Evolutionary conservation across 2,113 vertebrate species (phyloP).

Genomic region (Ailuropoda melanoleuca): DNA sequence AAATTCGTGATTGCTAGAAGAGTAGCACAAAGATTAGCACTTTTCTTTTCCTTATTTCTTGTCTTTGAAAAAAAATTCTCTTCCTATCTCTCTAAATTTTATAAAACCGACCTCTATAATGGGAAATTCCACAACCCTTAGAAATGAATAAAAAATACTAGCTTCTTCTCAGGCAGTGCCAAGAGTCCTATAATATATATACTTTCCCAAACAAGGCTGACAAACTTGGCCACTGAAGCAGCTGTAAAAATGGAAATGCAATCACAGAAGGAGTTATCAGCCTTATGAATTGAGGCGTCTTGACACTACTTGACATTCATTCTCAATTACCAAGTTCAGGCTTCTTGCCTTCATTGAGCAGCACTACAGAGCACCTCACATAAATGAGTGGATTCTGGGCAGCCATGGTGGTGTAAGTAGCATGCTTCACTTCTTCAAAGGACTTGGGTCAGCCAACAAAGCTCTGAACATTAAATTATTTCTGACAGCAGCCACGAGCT

Average conservation of each 20-base stretch:
- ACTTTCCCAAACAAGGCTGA: constrained; percentile 60
- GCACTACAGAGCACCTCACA: constrained; percentile 76
- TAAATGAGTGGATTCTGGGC: constrained; percentile 76
- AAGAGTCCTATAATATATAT: constrained; percentile 58
- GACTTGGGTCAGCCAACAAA: constrained; percentile 66
- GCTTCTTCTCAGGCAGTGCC: constrained; percentile 25
- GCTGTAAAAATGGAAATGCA: constrained; percentile 82
- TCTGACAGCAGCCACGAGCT: constrained; percentile 84
- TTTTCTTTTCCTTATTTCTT: not conserved
- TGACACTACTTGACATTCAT: constrained; percentile 85
- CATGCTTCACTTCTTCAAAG: constrained; percentile 67
- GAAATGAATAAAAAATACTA: constrained; percentile 46
- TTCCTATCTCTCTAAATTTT: constrained; percentile 39
- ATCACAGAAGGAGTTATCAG: constrained; percentile 77
- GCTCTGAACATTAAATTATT: constrained; percentile 83
- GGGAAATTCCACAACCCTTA: constrained; percentile 64
- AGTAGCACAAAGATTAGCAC: not conserved
- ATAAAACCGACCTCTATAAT: not conserved
- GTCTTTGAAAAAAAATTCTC: constrained; percentile 21
- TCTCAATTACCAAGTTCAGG: constrained; percentile 81
- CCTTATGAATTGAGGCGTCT: constrained; percentile 79
- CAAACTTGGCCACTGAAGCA: constrained; percentile 70
- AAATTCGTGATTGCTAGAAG: not conserved
- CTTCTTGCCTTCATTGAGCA: constrained; percentile 76
- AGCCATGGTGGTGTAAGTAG: constrained; percentile 47